Evolutionary conservation across 1,140 invertebrate genomes (phyloP).

Genomic region (Drosophila orosa): DNA sequence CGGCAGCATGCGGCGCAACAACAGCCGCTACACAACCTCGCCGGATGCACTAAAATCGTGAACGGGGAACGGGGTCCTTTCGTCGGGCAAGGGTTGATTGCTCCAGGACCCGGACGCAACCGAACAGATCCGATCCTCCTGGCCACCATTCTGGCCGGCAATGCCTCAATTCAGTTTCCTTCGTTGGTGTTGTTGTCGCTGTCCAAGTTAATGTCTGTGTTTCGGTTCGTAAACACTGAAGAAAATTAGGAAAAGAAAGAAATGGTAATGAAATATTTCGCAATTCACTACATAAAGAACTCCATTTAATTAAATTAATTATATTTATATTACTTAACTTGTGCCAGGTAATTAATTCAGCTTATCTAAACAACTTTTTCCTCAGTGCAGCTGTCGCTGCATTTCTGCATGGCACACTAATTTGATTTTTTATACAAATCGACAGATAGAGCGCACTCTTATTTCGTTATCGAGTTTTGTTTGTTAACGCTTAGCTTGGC

Average conservation of each 20-base stretch:
- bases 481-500: constrained; percentile 80
- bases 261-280: neutral
- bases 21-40: constrained; percentile 35
- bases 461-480: constrained; percentile 81
- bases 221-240: neutral
- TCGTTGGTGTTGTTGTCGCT: constrained; percentile 16
- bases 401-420: constrained; percentile 66
- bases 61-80: constrained; percentile 1
- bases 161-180: constrained; percentile 73
- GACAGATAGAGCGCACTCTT: constrained; percentile 51
- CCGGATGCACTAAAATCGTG: constrained; percentile 16
- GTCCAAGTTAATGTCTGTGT: constrained; percentile 15
- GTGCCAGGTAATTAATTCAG: neutral
- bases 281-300: neutral
- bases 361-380: neutral
- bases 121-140: constrained; percentile 6
- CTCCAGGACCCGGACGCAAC: constrained; percentile 17
- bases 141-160: constrained; percentile 26
- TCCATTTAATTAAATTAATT: neutral
- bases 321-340: too few relatives aligned
- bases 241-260: neutral
- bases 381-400: constrained; percentile 18
- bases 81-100: constrained; percentile 58
- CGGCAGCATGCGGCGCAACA: constrained; percentile 34
- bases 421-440: constrained; percentile 79